Conservation (phyloP, 2,797 vertebrate genomes). For the Macropus fuliginosus region DNA sequence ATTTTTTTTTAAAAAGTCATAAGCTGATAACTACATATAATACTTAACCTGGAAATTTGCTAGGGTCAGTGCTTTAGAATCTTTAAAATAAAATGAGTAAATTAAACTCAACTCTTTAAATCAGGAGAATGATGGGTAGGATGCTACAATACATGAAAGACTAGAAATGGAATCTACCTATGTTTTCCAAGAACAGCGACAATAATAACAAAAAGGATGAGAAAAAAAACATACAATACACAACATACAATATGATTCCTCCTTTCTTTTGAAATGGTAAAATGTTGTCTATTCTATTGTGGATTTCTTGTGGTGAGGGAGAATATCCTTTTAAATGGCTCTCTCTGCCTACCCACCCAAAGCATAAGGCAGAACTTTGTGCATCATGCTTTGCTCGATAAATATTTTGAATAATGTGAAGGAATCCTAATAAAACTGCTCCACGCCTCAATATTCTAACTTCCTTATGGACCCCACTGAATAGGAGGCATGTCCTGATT, state of each 20-base stretch:
- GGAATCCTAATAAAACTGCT: too few species aligned
- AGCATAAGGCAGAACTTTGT: not conserved
- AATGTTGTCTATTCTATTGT: not conserved
- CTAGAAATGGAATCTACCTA: not conserved
- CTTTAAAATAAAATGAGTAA: not conserved
- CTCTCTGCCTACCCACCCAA: not conserved
- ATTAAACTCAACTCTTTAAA: not conserved
- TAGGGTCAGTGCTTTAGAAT: not conserved
- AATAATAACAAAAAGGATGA: not conserved
- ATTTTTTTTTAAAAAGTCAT: not conserved
- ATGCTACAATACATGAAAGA: not conserved
- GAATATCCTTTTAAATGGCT: not conserved
- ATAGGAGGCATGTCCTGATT: too few species aligned
- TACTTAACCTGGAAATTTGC: not conserved
- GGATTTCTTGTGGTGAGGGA: not conserved
- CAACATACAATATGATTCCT: not conserved
- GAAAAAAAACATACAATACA: not conserved
- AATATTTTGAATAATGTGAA: not conserved
- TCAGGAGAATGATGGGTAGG: not conserved
- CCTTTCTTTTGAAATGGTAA: not conserved
- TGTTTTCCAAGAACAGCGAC: too few species aligned
- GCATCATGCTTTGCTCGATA: not conserved
- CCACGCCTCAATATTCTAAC: too few species aligned
- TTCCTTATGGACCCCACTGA: too few species aligned
- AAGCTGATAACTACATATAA: not conserved